These are phyloP conservation scores for Pelecanoides urinatrix DNA, from an alignment of 2,113 vertebrate species.

Conservation along the genomic window DNA sequence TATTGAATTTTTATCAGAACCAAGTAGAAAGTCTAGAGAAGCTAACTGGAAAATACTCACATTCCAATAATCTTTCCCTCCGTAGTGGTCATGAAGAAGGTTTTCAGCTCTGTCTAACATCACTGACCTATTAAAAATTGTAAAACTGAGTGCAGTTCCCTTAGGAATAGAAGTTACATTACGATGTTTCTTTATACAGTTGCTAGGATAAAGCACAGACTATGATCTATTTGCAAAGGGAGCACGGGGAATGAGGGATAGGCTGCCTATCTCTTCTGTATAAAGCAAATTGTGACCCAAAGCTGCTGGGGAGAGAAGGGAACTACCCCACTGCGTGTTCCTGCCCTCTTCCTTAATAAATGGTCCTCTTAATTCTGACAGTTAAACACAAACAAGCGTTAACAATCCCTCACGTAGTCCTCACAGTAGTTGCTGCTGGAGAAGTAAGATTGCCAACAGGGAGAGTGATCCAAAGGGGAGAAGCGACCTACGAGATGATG, in stretches of 20 bases:
- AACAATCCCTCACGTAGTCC: background rate
- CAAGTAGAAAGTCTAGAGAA: background rate
- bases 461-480: background rate
- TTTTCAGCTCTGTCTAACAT: slow-evolving; percentile 98
- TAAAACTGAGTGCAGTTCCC: slow-evolving; percentile 23
- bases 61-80: slow-evolving; percentile 96
- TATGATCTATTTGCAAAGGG: background rate
- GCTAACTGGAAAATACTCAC: slow-evolving; percentile 77
- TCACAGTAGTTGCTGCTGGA: background rate
- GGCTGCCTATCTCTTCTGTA: background rate
- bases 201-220: background rate
- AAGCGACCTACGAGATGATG: background rate
- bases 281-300: background rate
- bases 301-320: background rate
- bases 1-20: background rate
- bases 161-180: background rate
- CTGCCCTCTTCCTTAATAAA: background rate
- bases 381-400: background rate
- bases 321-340: background rate
- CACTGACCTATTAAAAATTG: slow-evolving; percentile 78
- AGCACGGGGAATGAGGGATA: background rate
- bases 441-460: background rate
- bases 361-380: background rate
- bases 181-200: background rate
- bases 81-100: slow-evolving; percentile 95